Percentiles rank a stretch among this genome's conserved stretches.
phyloP scores from a whole-genome alignment of 2,113 vertebrate species.

The Hippocampus mohnikei region DNA sequence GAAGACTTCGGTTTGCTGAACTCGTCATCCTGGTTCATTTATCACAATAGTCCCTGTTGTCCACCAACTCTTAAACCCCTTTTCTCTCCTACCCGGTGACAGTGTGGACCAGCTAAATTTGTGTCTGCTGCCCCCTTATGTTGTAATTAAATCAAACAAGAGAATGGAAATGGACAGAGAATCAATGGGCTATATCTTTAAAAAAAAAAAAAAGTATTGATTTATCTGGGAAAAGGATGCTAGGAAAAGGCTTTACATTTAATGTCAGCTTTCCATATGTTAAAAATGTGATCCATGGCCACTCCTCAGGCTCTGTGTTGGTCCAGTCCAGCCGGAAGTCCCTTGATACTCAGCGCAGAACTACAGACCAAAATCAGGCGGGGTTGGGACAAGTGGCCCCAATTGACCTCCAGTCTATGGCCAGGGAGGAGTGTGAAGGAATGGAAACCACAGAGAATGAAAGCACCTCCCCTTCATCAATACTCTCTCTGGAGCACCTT shows the following conservation, averaged over 20 bases:
- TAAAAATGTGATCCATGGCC: neutral
- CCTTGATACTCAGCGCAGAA: constrained; percentile 70
- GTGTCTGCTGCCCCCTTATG: constrained; percentile 55
- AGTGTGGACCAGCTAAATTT: neutral
- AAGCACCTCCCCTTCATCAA: constrained; percentile 72
- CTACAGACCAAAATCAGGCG: constrained; percentile 54
- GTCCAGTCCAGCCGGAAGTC: constrained; percentile 73
- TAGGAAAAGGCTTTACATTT: too few relatives aligned
- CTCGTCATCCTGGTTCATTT: constrained; percentile 29
- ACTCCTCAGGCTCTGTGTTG: constrained; percentile 62
- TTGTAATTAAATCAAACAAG: constrained; percentile 7
- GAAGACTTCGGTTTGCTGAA: constrained; percentile 13
- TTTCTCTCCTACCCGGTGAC: neutral
- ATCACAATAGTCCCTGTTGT: constrained; percentile 45
- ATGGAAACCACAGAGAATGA: constrained; percentile 92
- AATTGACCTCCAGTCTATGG: constrained; percentile 79
- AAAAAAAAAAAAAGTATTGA: too few relatives aligned
- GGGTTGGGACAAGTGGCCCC: constrained; percentile 71
- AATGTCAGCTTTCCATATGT: neutral
- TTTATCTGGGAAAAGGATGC: neutral
- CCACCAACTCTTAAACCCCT: constrained; percentile 19
- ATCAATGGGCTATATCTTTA: neutral
- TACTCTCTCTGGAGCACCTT: constrained; percentile 89
- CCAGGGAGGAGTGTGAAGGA: constrained; percentile 92
- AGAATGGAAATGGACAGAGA: constrained; percentile 9